Percentiles rank a stretch among this genome's conserved stretches.
Evolutionary conservation across 2,888 invertebrate genomes (phyloP).

Genomic region (Drosophila eohydei): DNA sequence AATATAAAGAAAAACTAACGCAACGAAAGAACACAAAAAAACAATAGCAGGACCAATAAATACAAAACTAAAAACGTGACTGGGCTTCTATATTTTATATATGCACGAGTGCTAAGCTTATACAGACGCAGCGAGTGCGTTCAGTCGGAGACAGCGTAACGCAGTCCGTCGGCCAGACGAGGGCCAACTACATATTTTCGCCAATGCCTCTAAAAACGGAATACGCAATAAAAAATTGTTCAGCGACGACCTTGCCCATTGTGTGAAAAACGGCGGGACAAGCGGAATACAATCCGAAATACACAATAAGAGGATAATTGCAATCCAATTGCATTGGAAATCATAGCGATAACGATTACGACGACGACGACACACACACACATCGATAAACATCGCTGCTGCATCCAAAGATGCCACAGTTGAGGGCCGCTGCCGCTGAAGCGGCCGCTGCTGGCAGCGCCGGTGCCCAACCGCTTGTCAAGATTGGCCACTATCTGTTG

Average conservation of each 20-base stretch:
- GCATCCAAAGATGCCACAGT: constrained; percentile 75
- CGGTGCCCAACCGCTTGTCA: constrained; percentile 91
- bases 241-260: constrained; percentile 55
- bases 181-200: constrained; percentile 16
- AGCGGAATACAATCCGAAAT: constrained; percentile 14
- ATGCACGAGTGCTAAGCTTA: constrained; percentile 12
- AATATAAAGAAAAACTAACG: constrained; percentile 33
- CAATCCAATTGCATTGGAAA: constrained; percentile 6
- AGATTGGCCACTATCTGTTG: constrained; percentile 98
- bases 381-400: constrained; percentile 21
- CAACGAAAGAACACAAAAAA: constrained; percentile 40
- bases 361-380: constrained; percentile 10
- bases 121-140: constrained; percentile 10
- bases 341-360: constrained; percentile 9
- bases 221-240: constrained; percentile 67
- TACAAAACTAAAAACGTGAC: constrained; percentile 47
- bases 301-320: neutral
- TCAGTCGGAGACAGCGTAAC: neutral
- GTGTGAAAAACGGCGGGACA: constrained; percentile 17
- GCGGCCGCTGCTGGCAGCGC: constrained; percentile 68
- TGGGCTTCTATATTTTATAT: neutral
- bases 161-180: constrained; percentile 1
- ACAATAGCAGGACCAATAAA: constrained; percentile 54
- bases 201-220: constrained; percentile 42
- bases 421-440: constrained; percentile 76